A percentile compares a stretch with the other conserved stretches of the same genome.
Evolutionary conservation across 2,797 vertebrate species (phyloP).

Genomic region (Phoebastria nigripes): DNA sequence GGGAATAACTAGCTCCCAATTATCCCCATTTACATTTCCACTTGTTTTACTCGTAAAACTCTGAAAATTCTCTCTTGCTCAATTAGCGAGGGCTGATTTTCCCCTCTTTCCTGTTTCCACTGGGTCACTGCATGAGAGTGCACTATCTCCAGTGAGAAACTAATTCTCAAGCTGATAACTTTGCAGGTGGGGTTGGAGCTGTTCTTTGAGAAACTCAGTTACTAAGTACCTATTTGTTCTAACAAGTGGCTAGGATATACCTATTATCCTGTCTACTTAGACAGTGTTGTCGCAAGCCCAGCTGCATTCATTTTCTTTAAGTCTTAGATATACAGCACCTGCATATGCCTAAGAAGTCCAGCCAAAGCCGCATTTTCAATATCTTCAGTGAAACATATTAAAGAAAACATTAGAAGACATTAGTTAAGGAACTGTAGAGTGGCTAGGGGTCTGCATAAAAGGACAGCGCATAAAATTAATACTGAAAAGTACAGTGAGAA

Average conservation of each 20-base stretch:
- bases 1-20: background rate
- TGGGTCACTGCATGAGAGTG: background rate
- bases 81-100: background rate
- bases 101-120: background rate
- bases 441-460: background rate
- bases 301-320: background rate
- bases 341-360: background rate
- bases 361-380: background rate
- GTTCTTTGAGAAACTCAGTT: background rate
- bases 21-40: background rate
- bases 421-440: background rate
- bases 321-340: background rate
- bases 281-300: background rate
- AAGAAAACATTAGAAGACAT: background rate
- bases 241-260: too few species aligned
- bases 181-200: background rate
- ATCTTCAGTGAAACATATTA: background rate
- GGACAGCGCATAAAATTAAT: background rate
- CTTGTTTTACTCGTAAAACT: background rate
- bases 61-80: background rate
- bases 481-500: background rate
- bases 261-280: background rate
- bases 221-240: background rate
- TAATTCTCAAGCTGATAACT: background rate
- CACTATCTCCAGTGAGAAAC: background rate